Conservation (phyloP, 2,888 invertebrate genomes). For the Lasioglossum villosulum region DNA sequence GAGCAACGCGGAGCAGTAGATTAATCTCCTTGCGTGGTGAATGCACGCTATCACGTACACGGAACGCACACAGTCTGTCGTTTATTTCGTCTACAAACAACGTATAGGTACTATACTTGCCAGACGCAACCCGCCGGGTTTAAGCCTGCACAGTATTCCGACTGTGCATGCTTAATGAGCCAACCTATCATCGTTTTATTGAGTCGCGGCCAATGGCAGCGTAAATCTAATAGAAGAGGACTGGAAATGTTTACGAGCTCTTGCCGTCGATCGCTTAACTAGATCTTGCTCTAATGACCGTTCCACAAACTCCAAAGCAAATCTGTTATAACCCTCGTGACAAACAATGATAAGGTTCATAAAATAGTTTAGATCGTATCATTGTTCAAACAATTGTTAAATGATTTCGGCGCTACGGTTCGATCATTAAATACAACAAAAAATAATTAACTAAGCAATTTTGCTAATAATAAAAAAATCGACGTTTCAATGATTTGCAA, state of each 20-base stretch:
- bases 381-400: too few species aligned
- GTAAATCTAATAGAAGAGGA: constrained; percentile 39
- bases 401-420: too few species aligned
- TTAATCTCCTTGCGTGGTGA: constrained; percentile 62
- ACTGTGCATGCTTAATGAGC: constrained; percentile 75
- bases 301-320: background rate
- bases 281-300: constrained; percentile 27
- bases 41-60: constrained; percentile 41
- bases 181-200: constrained; percentile 77
- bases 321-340: too few species aligned
- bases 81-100: constrained; percentile 64
- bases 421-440: too few species aligned
- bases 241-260: constrained; percentile 15
- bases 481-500: too few species aligned
- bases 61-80: constrained; percentile 12
- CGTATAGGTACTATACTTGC: constrained; percentile 4
- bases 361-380: too few species aligned
- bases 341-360: background rate
- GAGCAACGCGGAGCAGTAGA: constrained; percentile 43
- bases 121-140: constrained; percentile 33
- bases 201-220: constrained; percentile 61
- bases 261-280: constrained; percentile 58
- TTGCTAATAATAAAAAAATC: too few species aligned
- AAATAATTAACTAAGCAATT: too few species aligned
- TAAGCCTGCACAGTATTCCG: constrained; percentile 57